Conservation (phyloP, 1,140 invertebrate species). For the Ruditapes philippinarum region DNA sequence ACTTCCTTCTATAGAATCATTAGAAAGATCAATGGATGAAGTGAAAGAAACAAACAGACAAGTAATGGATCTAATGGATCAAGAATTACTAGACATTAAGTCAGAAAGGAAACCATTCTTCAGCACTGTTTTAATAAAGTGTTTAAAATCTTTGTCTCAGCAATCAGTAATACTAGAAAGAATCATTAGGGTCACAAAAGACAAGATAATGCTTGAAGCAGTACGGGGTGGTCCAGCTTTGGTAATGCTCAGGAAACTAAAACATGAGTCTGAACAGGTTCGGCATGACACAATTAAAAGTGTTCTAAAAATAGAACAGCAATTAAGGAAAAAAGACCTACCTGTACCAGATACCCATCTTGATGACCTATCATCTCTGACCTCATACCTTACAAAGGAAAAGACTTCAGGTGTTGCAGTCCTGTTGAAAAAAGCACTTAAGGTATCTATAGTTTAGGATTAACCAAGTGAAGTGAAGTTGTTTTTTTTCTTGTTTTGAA, state of each 20-base stretch:
- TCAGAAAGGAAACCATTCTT: neutral
- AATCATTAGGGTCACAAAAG: neutral
- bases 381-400: neutral
- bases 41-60: neutral
- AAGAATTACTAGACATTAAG: neutral
- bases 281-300: neutral
- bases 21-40: neutral
- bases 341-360: neutral
- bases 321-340: neutral
- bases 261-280: neutral
- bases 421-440: neutral
- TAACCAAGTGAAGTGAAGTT: too few species aligned
- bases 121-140: neutral
- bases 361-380: neutral
- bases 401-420: neutral
- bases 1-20: neutral
- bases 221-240: neutral
- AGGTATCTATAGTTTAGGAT: too few species aligned
- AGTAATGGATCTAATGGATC: neutral
- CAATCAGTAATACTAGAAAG: conserved; percentile 2
- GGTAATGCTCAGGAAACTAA: neutral
- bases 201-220: neutral
- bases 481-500: too few species aligned
- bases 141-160: neutral
- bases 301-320: neutral